Conservation (phyloP, 2,797 vertebrate species). For the Pelodytes ibericus region DNA sequence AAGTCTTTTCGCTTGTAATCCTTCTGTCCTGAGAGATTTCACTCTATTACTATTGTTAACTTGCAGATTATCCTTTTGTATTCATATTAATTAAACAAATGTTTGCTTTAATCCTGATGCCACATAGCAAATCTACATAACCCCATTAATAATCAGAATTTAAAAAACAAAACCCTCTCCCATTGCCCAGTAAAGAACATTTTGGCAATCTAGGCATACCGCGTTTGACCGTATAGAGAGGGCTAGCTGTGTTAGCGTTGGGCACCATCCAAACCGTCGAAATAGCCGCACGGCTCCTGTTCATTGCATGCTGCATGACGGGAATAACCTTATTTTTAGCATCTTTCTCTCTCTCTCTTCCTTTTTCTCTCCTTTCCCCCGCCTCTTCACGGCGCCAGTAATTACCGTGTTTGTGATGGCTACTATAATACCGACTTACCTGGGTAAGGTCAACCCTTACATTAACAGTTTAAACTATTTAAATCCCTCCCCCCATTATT, state of each 20-base stretch:
- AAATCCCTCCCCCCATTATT: slow-evolving; percentile 65
- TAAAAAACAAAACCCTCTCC: slow-evolving; percentile 2
- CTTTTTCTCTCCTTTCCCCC: slow-evolving; percentile 80
- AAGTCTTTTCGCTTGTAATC: slow-evolving; percentile 72
- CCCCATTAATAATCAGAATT: slow-evolving; percentile 54
- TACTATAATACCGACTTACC: slow-evolving; percentile 99
- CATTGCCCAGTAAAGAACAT: slow-evolving; percentile 63
- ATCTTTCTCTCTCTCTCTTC: slow-evolving; percentile 74
- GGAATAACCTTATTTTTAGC: slow-evolving; percentile 88
- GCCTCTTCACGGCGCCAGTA: slow-evolving; percentile 93
- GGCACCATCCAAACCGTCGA: background rate
- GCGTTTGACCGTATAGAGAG: slow-evolving; percentile 60
- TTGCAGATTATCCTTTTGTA: slow-evolving; percentile 75
- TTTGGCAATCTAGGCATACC: slow-evolving; percentile 52
- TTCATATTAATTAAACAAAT: slow-evolving; percentile 71
- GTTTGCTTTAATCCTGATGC: slow-evolving; percentile 66
- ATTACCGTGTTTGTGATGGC: slow-evolving; percentile 99
- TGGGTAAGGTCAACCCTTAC: slow-evolving; percentile 94
- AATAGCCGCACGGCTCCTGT: slow-evolving; percentile 41
- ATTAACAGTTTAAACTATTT: slow-evolving; percentile 69
- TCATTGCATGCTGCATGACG: slow-evolving; percentile 92
- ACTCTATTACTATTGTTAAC: slow-evolving; percentile 72
- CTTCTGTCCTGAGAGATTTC: slow-evolving; percentile 69
- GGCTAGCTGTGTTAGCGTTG: background rate
- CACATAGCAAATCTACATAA: slow-evolving; percentile 58